Evolutionary conservation across 2,797 vertebrate genomes (phyloP).

Genomic region (Megalops cyprinoides): DNA sequence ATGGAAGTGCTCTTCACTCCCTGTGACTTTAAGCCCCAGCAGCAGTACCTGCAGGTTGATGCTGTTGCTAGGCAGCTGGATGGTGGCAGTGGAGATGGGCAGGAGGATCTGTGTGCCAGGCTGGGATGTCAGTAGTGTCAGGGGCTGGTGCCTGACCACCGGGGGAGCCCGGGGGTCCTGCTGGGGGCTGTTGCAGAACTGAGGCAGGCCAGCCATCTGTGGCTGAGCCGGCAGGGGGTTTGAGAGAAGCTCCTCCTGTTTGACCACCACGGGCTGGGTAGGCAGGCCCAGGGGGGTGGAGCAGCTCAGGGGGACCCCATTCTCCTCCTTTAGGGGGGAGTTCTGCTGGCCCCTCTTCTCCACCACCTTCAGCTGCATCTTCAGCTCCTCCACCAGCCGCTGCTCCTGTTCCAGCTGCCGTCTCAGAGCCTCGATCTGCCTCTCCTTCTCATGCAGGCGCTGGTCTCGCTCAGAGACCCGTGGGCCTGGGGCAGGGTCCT

Average conservation of each 20-base stretch:
- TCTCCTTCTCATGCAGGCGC: slow-evolving; percentile 92
- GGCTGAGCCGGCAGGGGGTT: slow-evolving; percentile 49
- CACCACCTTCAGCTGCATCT: slow-evolving; percentile 92
- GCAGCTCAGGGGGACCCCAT: slow-evolving; percentile 52
- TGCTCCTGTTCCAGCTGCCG: slow-evolving; percentile 94
- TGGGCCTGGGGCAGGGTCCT: slow-evolving; percentile 37
- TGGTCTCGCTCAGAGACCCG: slow-evolving; percentile 82
- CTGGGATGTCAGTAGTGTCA: slow-evolving; percentile 70
- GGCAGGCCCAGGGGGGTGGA: slow-evolving; percentile 55
- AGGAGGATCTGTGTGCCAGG: slow-evolving; percentile 78
- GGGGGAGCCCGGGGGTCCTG: slow-evolving; percentile 69
- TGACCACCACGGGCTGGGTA: slow-evolving; percentile 55
- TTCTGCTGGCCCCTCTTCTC: slow-evolving; percentile 58
- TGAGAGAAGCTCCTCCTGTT: slow-evolving; percentile 77
- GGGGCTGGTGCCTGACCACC: slow-evolving; percentile 75
- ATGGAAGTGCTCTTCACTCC: too few relatives aligned
- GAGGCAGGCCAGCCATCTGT: slow-evolving; percentile 39
- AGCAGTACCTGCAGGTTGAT: slow-evolving; percentile 77
- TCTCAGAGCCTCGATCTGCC: slow-evolving; percentile 93
- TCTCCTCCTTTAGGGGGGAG: slow-evolving; percentile 82
- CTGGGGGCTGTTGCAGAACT: slow-evolving; percentile 66
- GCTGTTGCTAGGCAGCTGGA: slow-evolving; percentile 76
- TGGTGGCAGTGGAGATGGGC: slow-evolving; percentile 69
- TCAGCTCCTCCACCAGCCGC: slow-evolving; percentile 92
- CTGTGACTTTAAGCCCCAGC: too few relatives aligned